phyloP scores from a whole-genome alignment of 2,113 vertebrate species.

The Scalopus aquaticus region DNA sequence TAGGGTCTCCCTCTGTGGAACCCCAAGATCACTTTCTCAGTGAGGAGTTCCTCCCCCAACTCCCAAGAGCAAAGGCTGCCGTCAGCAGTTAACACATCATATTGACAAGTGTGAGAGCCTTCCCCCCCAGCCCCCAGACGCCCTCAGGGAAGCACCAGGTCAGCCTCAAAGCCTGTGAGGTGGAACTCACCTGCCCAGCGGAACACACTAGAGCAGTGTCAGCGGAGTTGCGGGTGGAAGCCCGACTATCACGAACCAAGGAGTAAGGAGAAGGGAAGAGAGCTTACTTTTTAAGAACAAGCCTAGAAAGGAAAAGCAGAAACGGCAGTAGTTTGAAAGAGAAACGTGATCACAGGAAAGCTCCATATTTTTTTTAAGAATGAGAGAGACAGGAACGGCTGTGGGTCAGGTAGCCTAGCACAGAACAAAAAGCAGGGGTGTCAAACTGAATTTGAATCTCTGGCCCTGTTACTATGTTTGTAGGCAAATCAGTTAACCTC shows the following conservation, averaged over 20 bases:
- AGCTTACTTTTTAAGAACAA: background rate
- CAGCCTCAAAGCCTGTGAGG: too few relatives aligned
- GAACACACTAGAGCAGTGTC: background rate
- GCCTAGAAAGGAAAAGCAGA: conserved; percentile 4
- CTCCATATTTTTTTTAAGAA: background rate
- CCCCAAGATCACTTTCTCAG: background rate
- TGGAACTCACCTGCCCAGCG: too few relatives aligned
- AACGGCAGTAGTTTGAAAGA: background rate
- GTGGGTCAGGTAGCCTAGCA: background rate
- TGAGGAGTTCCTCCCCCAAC: background rate
- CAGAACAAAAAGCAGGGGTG: background rate
- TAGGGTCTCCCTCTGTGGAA: background rate
- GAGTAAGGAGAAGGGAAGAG: background rate
- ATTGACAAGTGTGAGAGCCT: background rate
- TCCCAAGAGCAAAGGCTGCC: background rate
- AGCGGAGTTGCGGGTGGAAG: background rate
- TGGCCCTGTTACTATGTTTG: background rate
- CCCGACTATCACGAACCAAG: background rate
- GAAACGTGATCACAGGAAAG: background rate
- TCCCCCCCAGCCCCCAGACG: background rate
- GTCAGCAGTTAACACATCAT: background rate
- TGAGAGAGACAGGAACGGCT: background rate
- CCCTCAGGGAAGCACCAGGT: background rate
- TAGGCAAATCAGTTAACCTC: background rate
- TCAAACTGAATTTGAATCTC: background rate